phyloP scores from a whole-genome alignment of 2,113 vertebrate species.

The Oceanites oceanicus region DNA sequence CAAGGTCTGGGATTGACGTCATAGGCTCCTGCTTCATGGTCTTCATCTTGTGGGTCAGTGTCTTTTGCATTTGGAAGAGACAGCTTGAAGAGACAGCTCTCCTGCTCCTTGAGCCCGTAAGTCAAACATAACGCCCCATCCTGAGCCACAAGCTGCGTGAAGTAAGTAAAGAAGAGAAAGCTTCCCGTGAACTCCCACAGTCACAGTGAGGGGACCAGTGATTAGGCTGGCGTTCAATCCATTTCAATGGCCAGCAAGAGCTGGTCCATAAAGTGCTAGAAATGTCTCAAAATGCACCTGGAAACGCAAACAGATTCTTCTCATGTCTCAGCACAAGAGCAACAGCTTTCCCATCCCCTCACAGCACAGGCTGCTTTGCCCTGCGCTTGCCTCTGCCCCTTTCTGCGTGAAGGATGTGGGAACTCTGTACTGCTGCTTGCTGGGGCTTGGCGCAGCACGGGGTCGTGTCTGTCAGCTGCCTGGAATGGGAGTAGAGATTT shows the following conservation, averaged over 20 bases:
- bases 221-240: not conserved
- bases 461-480: not conserved
- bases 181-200: not conserved
- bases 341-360: not conserved
- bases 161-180: not conserved
- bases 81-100: not conserved
- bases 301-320: not conserved
- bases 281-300: not conserved
- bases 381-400: not conserved
- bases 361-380: not conserved
- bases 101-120: not conserved
- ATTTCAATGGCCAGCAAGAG: not conserved
- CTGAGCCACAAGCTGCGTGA: not conserved
- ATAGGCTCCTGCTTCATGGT: not conserved
- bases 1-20: not conserved
- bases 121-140: accelerated
- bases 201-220: not conserved
- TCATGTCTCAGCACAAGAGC: not conserved
- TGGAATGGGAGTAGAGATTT: not conserved
- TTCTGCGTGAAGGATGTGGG: not conserved
- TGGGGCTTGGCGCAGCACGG: not conserved
- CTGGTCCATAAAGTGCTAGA: not conserved
- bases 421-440: not conserved
- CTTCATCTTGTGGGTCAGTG: not conserved
- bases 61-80: not conserved